Evolutionary conservation across 2,113 vertebrate genomes (phyloP).

Genomic region (Physeter macrocephalus): DNA sequence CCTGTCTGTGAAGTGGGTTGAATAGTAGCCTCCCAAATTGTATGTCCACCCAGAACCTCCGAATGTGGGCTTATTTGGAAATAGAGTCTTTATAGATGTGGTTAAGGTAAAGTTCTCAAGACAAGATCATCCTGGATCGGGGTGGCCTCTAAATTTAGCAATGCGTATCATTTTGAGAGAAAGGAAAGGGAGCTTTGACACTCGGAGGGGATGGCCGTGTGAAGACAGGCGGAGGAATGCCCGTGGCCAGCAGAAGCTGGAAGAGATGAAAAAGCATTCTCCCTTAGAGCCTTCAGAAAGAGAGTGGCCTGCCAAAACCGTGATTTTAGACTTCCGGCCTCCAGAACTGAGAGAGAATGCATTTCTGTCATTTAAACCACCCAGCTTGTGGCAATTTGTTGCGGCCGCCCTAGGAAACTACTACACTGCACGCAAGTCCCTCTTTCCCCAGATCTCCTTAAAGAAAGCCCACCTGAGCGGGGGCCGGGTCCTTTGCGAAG

Average conservation of each 20-base stretch:
- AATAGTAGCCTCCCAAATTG: not conserved
- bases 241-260: not conserved
- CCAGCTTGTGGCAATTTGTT: not conserved
- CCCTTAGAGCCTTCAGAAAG: not conserved
- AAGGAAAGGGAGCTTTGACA: not conserved
- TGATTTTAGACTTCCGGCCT: not conserved
- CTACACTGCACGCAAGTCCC: accelerated
- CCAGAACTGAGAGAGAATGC: not conserved
- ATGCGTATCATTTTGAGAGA: not conserved
- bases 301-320: not conserved
- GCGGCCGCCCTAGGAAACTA: not conserved
- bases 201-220: accelerated
- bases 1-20: not conserved
- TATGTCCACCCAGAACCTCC: not conserved
- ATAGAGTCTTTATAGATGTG: not conserved
- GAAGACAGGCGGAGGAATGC: not conserved
- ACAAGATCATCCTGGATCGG: not conserved
- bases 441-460: not conserved
- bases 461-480: accelerated
- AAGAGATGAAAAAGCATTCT: not conserved
- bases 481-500: not conserved
- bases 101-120: not conserved
- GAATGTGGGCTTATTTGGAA: not conserved
- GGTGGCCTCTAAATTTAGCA: not conserved
- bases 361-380: not conserved